phyloP scores from a whole-genome alignment of 1,140 invertebrate species.

The Brachionus rotundiformis region DNA sequence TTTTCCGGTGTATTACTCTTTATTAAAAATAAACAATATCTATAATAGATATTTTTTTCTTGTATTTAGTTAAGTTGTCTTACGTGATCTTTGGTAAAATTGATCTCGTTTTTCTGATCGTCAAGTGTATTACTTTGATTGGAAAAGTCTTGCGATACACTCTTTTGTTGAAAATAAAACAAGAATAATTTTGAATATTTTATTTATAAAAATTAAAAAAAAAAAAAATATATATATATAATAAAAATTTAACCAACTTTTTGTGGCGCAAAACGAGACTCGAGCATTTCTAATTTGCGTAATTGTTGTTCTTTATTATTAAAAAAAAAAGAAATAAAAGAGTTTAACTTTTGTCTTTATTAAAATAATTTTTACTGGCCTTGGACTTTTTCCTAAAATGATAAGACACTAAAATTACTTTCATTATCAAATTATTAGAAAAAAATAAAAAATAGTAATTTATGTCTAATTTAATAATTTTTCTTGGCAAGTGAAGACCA shows the following conservation, averaged over 20 bases:
- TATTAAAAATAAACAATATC: neutral
- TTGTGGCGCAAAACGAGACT: slow-evolving; percentile 50
- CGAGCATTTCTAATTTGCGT: slow-evolving; percentile 51
- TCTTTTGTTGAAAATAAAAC: neutral
- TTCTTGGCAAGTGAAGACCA: too few relatives aligned
- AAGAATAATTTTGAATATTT: slow-evolving; percentile 35
- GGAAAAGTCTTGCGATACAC: slow-evolving; percentile 49
- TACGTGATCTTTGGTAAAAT: slow-evolving; percentile 38
- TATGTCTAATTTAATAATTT: too few relatives aligned
- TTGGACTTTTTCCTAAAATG: too few relatives aligned
- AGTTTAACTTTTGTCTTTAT: slow-evolving; percentile 26
- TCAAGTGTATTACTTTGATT: slow-evolving; percentile 50
- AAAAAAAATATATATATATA: too few relatives aligned
- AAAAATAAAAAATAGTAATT: too few relatives aligned
- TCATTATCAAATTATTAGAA: too few relatives aligned
- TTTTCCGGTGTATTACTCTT: slow-evolving; percentile 51
- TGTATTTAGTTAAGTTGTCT: neutral
- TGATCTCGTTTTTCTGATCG: slow-evolving; percentile 48
- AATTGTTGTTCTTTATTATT: slow-evolving; percentile 47
- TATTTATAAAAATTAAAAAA: slow-evolving; percentile 15
- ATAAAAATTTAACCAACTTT: slow-evolving; percentile 28
- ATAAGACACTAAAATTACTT: slow-evolving; percentile 9
- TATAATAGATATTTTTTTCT: neutral
- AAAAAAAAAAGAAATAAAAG: slow-evolving; percentile 1
- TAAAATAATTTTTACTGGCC: too few relatives aligned